Percentiles rank a stretch among this genome's conserved stretches.
These are phyloP conservation scores for Propithecus deckenii DNA, from an alignment of 2,797 vertebrate genomes.

Conservation along the genomic window DNA sequence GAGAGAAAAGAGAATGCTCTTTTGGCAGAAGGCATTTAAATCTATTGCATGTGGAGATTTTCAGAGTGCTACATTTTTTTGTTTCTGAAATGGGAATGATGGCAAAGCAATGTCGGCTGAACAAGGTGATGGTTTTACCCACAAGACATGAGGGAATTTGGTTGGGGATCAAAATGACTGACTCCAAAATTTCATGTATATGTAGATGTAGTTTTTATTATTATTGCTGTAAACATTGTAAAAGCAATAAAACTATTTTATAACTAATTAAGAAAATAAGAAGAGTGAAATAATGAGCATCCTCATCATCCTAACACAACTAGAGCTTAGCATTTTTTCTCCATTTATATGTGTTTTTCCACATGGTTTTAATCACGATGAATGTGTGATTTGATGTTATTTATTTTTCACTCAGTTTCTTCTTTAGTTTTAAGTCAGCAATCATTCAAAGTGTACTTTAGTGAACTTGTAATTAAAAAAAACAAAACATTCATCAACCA, in stretches of 20 bases:
- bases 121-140: conserved; percentile 69
- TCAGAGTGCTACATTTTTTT: conserved; percentile 76
- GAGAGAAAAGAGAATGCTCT: conserved; percentile 67
- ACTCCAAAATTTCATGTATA: background rate
- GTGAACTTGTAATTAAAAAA: background rate
- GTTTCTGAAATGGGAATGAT: conserved; percentile 75
- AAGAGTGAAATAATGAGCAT: background rate
- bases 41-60: conserved; percentile 82
- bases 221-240: background rate
- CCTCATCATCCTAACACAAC: background rate
- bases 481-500: conserved; percentile 41
- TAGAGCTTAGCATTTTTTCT: background rate
- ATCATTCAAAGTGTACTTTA: conserved; percentile 27
- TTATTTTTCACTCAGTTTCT: conserved; percentile 25
- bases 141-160: conserved; percentile 49
- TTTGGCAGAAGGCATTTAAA: conserved; percentile 77
- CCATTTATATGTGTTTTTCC: background rate
- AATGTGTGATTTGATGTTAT: background rate
- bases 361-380: background rate
- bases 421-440: background rate
- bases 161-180: background rate
- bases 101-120: conserved; percentile 78
- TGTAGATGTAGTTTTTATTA: background rate
- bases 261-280: background rate
- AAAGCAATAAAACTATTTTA: background rate